Percentiles rank a stretch among this genome's conserved stretches.
Conservation (phyloP, 2,113 vertebrate genomes). For the Phocoena phocoena region DNA sequence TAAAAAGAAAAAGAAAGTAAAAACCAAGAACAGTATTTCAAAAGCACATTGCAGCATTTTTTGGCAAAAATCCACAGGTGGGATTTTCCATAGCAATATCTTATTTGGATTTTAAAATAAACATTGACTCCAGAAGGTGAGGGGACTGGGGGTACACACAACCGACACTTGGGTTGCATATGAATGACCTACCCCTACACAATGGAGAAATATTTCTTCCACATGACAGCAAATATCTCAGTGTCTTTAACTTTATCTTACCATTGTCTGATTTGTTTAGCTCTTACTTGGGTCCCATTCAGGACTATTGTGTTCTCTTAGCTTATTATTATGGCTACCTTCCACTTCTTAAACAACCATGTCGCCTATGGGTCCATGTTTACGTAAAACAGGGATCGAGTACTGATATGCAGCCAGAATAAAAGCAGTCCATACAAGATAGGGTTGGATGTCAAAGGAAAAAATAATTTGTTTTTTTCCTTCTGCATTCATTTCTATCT, state of each 20-base stretch:
- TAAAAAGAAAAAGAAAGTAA: not conserved
- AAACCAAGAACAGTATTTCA: not conserved
- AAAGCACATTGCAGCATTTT: not conserved
- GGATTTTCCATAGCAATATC: not conserved
- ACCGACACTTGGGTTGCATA: not conserved
- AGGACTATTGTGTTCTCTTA: slow-evolving; percentile 32
- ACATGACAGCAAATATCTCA: not conserved
- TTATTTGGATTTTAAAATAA: not conserved
- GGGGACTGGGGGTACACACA: not conserved
- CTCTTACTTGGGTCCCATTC: not conserved
- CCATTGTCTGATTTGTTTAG: slow-evolving; percentile 60
- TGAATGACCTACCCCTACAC: not conserved
- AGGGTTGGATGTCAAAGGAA: slow-evolving; percentile 5
- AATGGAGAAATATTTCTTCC: slow-evolving; percentile 15
- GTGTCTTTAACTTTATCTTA: not conserved
- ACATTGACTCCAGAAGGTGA: not conserved
- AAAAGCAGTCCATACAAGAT: not conserved
- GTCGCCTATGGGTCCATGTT: not conserved
- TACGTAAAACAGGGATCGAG: not conserved
- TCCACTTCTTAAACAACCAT: slow-evolving; percentile 58
- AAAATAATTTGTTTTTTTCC: not conserved
- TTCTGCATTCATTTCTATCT: not conserved
- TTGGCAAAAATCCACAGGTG: not conserved
- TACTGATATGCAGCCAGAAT: not conserved
- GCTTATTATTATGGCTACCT: not conserved